Evolutionary conservation across 2,888 invertebrate species (phyloP), one percentile per base, ranked within the genome.

Genomic region (Latrodectus hesperus): DNA sequence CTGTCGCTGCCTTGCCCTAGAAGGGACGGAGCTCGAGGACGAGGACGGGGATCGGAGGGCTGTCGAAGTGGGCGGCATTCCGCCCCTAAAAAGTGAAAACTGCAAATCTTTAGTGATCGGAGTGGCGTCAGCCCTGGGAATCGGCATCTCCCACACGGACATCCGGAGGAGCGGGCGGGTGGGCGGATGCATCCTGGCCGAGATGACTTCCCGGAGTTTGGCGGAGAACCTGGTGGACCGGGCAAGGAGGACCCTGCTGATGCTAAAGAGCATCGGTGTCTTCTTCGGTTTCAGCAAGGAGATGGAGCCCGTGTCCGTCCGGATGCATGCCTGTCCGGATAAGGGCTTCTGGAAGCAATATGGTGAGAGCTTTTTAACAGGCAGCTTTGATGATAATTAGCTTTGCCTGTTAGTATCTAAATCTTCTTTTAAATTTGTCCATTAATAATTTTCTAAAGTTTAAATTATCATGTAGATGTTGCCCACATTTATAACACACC

Each of bases 1-100:
- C 22, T 22, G 22, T 22, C 22, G 22, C 22, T 22, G 22, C 22
- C 22, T 22, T 22, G 22, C 22, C 22, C 22, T 22, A 1, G 22
- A 22, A 22, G 22, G 22, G 22, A 22, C 22, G 22, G 22, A 22
- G 22, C 22, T 22, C 22, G 22, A 22, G 22, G 22, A 22, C 1
- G 22, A 22, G 22, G 22, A 22, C 22, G 22, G 22, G 22, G 22
- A 22, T 1, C 22, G 22, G 22, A 22, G 11, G 12, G 51, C 16
- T 17, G 52, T 71, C 17, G 71, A 71, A 51, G 51, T 71, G 10
- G n/a, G 71, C 17, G 71, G 71, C 12, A 51, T 71, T 71, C 71
- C 71, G n/a, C 51, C 49, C 5, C 51, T 12, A 10, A 49, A 9
- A 10, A 11, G 17, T 1, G 71, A 71, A 16, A 52, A 71, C 51